Percentiles rank a stretch among this genome's conserved stretches.
Conservation (phyloP, 2,113 vertebrate genomes). For the Anarhynchus alexandrinus region DNA sequence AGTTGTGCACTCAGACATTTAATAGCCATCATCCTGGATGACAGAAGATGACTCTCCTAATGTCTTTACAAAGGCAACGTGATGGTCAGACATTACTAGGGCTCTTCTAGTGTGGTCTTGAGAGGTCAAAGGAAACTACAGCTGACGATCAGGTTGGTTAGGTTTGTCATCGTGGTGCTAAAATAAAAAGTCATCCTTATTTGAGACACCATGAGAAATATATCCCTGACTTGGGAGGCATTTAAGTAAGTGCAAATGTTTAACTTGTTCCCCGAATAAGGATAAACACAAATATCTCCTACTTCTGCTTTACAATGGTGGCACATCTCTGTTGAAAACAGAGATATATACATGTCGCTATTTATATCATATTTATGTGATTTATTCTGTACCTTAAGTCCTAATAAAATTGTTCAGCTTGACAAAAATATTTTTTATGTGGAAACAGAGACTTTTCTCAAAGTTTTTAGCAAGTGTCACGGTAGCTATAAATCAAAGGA, state of each 20-base stretch:
- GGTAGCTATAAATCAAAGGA: background rate
- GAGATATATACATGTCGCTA: background rate
- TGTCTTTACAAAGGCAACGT: background rate
- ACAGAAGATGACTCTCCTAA: background rate
- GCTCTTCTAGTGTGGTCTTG: background rate
- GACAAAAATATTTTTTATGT: background rate
- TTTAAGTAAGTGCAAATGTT: background rate
- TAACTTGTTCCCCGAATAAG: background rate
- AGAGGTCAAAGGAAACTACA: background rate
- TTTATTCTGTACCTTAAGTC: background rate
- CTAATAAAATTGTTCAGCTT: slow-evolving; percentile 4
- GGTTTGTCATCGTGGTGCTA: background rate
- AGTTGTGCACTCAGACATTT: background rate
- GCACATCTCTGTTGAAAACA: background rate
- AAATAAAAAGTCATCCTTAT: background rate
- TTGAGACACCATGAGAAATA: background rate
- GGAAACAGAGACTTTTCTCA: background rate
- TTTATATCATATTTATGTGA: slow-evolving; percentile 12
- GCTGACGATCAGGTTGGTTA: background rate
- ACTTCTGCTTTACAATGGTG: background rate
- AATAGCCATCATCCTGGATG: background rate
- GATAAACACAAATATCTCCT: background rate
- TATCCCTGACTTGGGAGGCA: background rate
- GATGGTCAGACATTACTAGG: background rate
- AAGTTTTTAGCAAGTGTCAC: background rate